Conservation (phyloP, 64 coral and sea anemone genomes). For the Actinia equina region DNA sequence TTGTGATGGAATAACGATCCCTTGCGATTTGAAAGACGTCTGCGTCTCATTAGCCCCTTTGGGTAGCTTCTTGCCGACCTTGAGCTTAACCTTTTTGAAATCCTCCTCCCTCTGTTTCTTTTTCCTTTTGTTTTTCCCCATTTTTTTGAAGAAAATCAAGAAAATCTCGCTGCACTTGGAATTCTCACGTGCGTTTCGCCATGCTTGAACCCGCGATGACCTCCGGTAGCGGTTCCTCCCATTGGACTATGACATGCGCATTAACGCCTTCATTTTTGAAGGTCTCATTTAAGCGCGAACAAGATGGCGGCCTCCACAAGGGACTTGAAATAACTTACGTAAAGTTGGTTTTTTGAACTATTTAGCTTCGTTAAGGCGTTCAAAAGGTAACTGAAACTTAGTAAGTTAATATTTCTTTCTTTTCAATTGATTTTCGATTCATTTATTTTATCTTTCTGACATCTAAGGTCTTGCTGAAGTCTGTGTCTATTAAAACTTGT, state of each 20-base stretch:
- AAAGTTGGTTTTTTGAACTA: background rate
- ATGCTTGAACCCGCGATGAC: background rate
- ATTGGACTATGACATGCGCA: background rate
- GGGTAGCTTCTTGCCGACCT: conserved; percentile 82
- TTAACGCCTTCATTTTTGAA: conserved; percentile 34
- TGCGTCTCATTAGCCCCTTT: conserved; percentile 69
- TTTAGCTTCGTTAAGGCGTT: background rate
- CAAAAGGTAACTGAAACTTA: background rate
- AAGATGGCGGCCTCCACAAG: conserved; percentile 28
- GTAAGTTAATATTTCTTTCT: background rate
- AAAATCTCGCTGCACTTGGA: background rate
- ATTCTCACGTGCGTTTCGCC: conserved; percentile 1
- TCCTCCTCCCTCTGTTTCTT: conserved; percentile 81
- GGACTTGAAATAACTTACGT: background rate
- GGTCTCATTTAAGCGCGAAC: conserved; percentile 49
- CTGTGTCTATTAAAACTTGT: background rate
- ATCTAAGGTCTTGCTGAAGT: background rate
- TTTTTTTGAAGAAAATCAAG: conserved; percentile 6
- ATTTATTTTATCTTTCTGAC: background rate
- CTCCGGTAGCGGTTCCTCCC: background rate
- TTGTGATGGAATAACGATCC: conserved; percentile 68
- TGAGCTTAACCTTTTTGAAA: conserved; percentile 94
- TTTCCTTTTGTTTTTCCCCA: conserved; percentile 93
- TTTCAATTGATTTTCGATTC: background rate
- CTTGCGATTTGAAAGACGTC: conserved; percentile 78